Base-by-base conservation (phyloP, 2,888 invertebrate genomes). In the Rhynchonema sp. region DNA sequence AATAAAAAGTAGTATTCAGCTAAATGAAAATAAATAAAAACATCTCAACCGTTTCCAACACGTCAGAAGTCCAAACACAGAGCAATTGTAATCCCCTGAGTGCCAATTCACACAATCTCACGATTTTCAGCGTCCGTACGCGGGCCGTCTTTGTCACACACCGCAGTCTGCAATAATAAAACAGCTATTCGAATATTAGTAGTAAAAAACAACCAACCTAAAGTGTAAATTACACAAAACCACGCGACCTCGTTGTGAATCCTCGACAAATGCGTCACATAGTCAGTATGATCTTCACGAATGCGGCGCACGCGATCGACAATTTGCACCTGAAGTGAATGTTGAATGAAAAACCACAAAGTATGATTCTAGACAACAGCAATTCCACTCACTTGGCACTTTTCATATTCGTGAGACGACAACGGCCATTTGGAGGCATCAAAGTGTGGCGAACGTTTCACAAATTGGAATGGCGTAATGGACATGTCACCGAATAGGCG, bases 401-500 rank as follows among this genome's bases (percentile, higher is more conserved):
- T 89, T 58, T 83, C 84, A 30, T 82, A 85, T 68, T 81, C 83
- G 59, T 80, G 82, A 57, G 85, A 87, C 64, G 85, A 85, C 62
- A 87, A 76, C 1, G 87, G 92, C 92, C 92, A 92, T 71, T 83
- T 83, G 61, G 75, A 78, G 0, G 87, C 81, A 70, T 94, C 92
- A 71, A 87, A 94, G 73, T 90, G 87, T 66, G 88, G 87, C 60
- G 88, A 89, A 26, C 89, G 80, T 74, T 87, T 89, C 64, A 98
- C 89, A 72, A 96, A 98, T 73, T 91, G 89, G 74, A 96, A 98
- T 0, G 96, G 96, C 0, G 92, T 91, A 59, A 98, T 94, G 77
- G 96, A 94, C 96, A 98, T 98, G 68, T 98, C 98, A 0, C 96
- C 96, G 74, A 94, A 98, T 1, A 98, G 76, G 0, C 92, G 91